Conservation (phyloP, 2,797 vertebrate genomes). For the Decapterus maruadsi region DNA sequence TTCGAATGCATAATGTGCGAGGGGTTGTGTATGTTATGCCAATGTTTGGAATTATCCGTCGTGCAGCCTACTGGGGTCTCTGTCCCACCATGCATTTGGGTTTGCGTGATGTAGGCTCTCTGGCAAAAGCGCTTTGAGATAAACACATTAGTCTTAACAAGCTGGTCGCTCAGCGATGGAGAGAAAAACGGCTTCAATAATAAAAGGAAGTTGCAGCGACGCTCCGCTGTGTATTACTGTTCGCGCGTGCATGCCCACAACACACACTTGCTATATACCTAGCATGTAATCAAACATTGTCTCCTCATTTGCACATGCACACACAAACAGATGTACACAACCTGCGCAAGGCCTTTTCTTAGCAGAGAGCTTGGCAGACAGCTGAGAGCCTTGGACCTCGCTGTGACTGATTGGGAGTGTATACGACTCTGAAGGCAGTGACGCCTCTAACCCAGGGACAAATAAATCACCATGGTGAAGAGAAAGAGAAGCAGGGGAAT, state of each 20-base stretch:
- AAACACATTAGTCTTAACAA: slow-evolving; percentile 73
- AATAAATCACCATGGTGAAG: slow-evolving; percentile 70
- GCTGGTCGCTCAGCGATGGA: slow-evolving; percentile 33
- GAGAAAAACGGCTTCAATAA: slow-evolving; percentile 37
- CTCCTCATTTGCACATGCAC: slow-evolving; percentile 23
- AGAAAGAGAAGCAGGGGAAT: slow-evolving; percentile 53
- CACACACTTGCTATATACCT: neutral
- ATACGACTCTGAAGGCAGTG: slow-evolving; percentile 64
- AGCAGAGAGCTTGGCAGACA: slow-evolving; percentile 59
- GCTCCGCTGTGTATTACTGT: slow-evolving; percentile 3
- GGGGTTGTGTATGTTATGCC: neutral
- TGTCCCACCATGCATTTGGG: slow-evolving; percentile 70
- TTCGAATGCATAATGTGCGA: slow-evolving; percentile 13
- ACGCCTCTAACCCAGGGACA: slow-evolving; percentile 60
- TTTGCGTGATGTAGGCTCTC: slow-evolving; percentile 45
- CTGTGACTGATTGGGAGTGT: slow-evolving; percentile 68
- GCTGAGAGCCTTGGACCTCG: slow-evolving; percentile 59
- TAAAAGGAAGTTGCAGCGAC: slow-evolving; percentile 26
- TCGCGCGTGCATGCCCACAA: slow-evolving; percentile 24
- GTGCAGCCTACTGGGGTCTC: slow-evolving; percentile 16
- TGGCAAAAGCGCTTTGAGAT: slow-evolving; percentile 48
- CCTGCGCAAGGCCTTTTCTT: slow-evolving; percentile 40
- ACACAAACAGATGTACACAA: slow-evolving; percentile 1
- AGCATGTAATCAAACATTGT: slow-evolving; percentile 33
- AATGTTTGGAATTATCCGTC: slow-evolving; percentile 40